Base-by-base conservation (phyloP, 1,140 invertebrate genomes). In the Caenorhabditis tropicalis region DNA sequence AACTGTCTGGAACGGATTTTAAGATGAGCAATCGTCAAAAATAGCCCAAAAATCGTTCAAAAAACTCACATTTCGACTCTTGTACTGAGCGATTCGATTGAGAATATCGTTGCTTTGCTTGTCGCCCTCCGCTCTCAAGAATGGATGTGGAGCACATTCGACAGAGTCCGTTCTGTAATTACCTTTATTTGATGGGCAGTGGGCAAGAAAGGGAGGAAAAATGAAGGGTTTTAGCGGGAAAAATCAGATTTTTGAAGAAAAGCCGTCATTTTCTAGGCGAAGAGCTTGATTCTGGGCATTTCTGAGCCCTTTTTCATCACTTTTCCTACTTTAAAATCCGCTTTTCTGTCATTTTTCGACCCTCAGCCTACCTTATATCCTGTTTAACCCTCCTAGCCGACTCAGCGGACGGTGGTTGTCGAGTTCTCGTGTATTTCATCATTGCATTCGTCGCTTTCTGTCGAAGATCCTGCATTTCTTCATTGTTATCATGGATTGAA, bases 371-470 rank as follows among this genome's bases (percentile, higher is more conserved):
- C 82, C 85, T 46, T 19, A 89, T 56, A 65, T 94, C 92, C 79
- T 91, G 88, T 91, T 96, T 99, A 1, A 95, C 94, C 82, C 96
- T 92, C 87, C 94, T 94, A 82, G 97, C 95, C 84, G 96, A 96
- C 91, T 98, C 97, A 2, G 93, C 92, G 0, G 96, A 96, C 0
- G 98, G 95, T 3, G 94, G 93, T 39, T 95, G 95, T 83, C 97
- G 92, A 48, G 96, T 96, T 88, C 94, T 93, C 0, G 96, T 87
- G 92, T 98, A 99, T 87, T 97, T 95, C 88, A 95, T 94, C 92
- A 96, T 97, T 2, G 95, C 97, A 91, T 98, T 98, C 12, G 93
- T 93, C 86, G 95, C 94, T 0, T 96, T 95, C 83, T 94, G 94
- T 84, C 93, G 92, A 91, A 96, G 94, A 85, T 94, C 94, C 79